These are phyloP conservation scores for Drosophila recens DNA, from an alignment of 2,888 invertebrate genomes.

Conservation along the genomic window DNA sequence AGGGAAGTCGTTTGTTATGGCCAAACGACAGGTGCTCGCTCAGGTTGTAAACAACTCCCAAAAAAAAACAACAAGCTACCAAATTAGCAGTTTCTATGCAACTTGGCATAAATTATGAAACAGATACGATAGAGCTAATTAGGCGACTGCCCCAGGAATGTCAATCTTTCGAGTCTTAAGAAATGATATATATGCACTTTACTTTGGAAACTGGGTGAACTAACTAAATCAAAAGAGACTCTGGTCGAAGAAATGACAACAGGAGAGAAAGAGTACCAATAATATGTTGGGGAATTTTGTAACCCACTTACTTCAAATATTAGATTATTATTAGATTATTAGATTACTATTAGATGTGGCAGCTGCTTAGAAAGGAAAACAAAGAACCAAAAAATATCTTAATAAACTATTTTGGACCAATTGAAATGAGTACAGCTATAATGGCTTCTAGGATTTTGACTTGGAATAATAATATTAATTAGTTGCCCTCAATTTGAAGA, in stretches of 20 bases:
- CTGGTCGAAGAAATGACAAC: background rate
- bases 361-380: slow-evolving; percentile 7
- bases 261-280: background rate
- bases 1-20: slow-evolving; percentile 70
- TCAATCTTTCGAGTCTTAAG: slow-evolving; percentile 2
- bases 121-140: slow-evolving; percentile 40
- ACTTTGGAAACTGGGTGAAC: slow-evolving; percentile 18
- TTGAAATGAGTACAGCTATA: too few species aligned
- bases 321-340: too few species aligned
- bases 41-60: slow-evolving; percentile 59
- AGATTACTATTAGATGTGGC: background rate
- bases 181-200: slow-evolving; percentile 8
- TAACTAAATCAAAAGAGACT: background rate
- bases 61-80: slow-evolving; percentile 47
- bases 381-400: background rate
- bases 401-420: too few species aligned
- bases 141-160: slow-evolving; percentile 25
- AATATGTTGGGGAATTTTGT: slow-evolving; percentile 12
- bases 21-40: slow-evolving; percentile 68
- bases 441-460: too few species aligned
- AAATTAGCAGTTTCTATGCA: slow-evolving; percentile 63
- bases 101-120: slow-evolving; percentile 54
- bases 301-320: slow-evolving; percentile 12
- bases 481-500: too few species aligned
- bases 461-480: too few species aligned